Evolutionary conservation across 2,113 vertebrate genomes (phyloP).

Genomic region (Madoqua kirkii): DNA sequence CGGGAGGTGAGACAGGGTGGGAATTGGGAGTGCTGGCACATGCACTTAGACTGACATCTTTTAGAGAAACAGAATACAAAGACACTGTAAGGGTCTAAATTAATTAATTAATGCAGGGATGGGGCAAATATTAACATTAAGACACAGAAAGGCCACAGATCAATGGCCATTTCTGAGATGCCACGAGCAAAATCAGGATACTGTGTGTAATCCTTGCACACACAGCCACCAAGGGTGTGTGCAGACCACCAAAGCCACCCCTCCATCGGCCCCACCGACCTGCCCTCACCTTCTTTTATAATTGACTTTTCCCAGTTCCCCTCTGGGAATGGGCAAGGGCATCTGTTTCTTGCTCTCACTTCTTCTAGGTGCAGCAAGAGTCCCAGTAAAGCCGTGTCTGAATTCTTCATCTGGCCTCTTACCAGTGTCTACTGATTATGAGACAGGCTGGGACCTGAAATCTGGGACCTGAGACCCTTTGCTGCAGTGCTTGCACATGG

Average conservation of each 20-base stretch:
- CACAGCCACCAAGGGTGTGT: neutral
- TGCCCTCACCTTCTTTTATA: neutral
- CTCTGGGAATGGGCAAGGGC: neutral
- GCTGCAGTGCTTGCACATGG: neutral
- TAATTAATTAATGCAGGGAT: neutral
- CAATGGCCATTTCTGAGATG: neutral
- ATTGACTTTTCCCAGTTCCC: neutral
- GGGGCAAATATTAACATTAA: neutral
- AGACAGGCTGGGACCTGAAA: neutral
- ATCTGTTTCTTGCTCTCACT: neutral
- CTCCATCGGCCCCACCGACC: accelerated
- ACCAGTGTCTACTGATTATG: neutral
- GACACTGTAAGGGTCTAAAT: neutral
- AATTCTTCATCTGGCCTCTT: neutral
- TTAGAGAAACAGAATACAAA: neutral
- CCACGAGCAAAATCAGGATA: neutral
- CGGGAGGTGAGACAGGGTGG: neutral
- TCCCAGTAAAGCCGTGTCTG: neutral
- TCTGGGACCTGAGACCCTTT: neutral
- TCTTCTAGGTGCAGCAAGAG: neutral
- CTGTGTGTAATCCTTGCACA: neutral
- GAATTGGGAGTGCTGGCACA: neutral
- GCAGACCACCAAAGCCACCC: neutral
- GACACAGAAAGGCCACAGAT: neutral
- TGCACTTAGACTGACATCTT: neutral